Evolutionary conservation across 2,797 vertebrate genomes (phyloP), one percentile per base, ranked within the genome.

Genomic region (Morus bassanus): DNA sequence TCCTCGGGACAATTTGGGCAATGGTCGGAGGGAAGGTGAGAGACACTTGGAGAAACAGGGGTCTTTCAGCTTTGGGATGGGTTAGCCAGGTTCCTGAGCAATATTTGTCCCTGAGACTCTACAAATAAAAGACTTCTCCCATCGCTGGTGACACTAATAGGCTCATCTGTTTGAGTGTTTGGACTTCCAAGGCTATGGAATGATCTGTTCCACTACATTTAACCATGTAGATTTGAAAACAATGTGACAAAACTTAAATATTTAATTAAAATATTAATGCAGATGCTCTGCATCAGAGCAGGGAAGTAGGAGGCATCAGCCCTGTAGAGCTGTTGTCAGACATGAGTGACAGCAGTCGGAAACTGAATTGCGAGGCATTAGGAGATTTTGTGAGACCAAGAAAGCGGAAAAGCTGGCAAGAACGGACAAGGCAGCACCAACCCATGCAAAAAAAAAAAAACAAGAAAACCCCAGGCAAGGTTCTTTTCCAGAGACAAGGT

Each of bases 161-260:
- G 81, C 92, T 96, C 73, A 8, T 93, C 87, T 73, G 87, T 85
- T 68, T 43, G 60, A 60, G 39, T 51, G 84, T 70, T 84, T 89
- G 92, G 88, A 89, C 85, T 95, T 96, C 76, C 94, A 91, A 91
- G 84, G 90, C 88, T 96, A 78, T 48, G 86, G 93, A 96, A 94
- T 82, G 69, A 93, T 93, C 67, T n/a, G 78, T 95, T 96, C 96
- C 39, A 59, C 65, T 39, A 54, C 72, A 77, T 93, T 97, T 94
- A 92, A 91, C 86, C 7, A 11, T 97, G 97, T 95, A 97, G 97
- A 97, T 97, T 83, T 96, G 95, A 97, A 97, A 96, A 94, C 91
- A 94, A 95, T 87, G 94, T 91, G 97, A 97, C 95, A 96, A 28
- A 50, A 54, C 39, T 91, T 98, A 89, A 98, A 97, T 98, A 97